These are phyloP conservation scores for Drosophila putrida DNA, from an alignment of 2,888 invertebrate species.

Conservation along the genomic window DNA sequence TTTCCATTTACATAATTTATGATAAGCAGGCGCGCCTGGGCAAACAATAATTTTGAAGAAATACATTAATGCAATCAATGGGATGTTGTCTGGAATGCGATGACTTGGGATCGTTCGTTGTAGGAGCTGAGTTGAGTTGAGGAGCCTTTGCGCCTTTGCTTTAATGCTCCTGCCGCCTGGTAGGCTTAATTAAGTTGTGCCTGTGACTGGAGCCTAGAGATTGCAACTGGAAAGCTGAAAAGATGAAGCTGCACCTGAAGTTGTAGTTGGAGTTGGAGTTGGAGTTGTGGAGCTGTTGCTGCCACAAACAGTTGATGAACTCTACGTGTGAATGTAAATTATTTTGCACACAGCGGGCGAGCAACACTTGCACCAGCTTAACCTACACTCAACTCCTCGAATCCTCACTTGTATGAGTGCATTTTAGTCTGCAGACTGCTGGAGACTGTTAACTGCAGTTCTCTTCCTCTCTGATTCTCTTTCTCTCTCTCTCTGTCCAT, in stretches of 20 bases:
- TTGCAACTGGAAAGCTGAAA: slow-evolving; percentile 4
- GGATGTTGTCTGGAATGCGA: slow-evolving; percentile 64
- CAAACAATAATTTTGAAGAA: slow-evolving; percentile 85
- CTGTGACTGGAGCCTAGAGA: slow-evolving; percentile 28
- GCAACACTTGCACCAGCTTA: slow-evolving; percentile 75
- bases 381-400: slow-evolving; percentile 52
- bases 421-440: slow-evolving; percentile 14
- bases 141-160: slow-evolving; percentile 60
- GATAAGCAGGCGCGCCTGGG: slow-evolving; percentile 84
- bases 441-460: slow-evolving; percentile 21
- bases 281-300: slow-evolving; percentile 28
- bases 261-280: slow-evolving; percentile 10
- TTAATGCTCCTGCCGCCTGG: slow-evolving; percentile 56
- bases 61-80: slow-evolving; percentile 82
- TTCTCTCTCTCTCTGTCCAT: slow-evolving; percentile 13
- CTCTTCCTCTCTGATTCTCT: slow-evolving; percentile 5
- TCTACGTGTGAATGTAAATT: slow-evolving; percentile 82
- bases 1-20: slow-evolving; percentile 85
- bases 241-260: slow-evolving; percentile 18
- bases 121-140: slow-evolving; percentile 10
- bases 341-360: slow-evolving; percentile 80
- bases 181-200: slow-evolving; percentile 78
- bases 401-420: slow-evolving; percentile 9
- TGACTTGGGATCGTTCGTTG: slow-evolving; percentile 4
- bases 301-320: slow-evolving; percentile 81